A percentile compares a stretch with the other conserved stretches of the same genome.
Conservation (phyloP, 2,113 vertebrate species). For the Megaptera novaeangliae region DNA sequence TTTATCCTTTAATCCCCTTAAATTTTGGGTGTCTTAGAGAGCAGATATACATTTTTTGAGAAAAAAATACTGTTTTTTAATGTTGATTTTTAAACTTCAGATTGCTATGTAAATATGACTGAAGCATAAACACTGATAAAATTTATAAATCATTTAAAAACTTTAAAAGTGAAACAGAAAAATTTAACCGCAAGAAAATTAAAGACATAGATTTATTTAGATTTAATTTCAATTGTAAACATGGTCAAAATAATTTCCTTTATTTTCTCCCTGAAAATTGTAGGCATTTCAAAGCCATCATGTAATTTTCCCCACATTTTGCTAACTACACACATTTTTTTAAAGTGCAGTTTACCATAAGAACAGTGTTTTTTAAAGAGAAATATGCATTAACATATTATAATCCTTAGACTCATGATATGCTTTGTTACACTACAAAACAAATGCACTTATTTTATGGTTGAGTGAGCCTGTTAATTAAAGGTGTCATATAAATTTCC, state of each 20-base stretch:
- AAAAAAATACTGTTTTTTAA: neutral
- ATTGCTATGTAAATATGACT: neutral
- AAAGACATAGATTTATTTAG: neutral
- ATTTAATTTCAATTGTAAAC: constrained; percentile 7
- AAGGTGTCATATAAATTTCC: constrained; percentile 24
- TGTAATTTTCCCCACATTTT: neutral
- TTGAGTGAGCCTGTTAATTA: constrained; percentile 51
- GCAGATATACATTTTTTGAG: neutral
- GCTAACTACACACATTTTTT: neutral
- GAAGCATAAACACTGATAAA: neutral
- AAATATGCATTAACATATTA: neutral
- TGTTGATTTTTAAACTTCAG: neutral
- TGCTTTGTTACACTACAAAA: neutral
- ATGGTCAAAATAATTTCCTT: neutral
- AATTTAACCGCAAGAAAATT: neutral
- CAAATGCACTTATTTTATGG: constrained; percentile 32
- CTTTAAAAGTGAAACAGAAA: neutral
- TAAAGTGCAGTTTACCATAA: neutral
- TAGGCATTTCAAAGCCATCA: neutral
- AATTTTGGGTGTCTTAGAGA: neutral
- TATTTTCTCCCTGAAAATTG: neutral
- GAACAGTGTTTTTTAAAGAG: neutral
- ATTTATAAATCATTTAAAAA: neutral
- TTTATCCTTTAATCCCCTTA: neutral
- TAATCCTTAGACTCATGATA: neutral